Evolutionary conservation across 2,888 invertebrate species (phyloP).

Genomic region (Heterodera filipjevi): DNA sequence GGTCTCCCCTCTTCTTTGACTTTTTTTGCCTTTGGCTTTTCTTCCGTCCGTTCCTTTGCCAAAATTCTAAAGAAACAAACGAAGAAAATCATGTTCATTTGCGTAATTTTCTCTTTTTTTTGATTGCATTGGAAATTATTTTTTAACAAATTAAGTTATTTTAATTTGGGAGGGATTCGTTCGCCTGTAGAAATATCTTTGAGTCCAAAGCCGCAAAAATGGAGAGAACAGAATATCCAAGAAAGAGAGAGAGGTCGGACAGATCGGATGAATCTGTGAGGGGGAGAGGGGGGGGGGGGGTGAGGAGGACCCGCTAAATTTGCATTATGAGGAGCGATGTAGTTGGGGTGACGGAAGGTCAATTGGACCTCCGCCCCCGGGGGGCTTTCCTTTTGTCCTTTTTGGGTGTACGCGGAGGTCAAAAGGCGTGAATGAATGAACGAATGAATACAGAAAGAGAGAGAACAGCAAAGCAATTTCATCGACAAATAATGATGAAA

Average conservation of each 20-base stretch:
- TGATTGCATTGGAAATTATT: not conserved
- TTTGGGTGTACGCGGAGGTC: constrained; percentile 17
- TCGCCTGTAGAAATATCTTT: not conserved
- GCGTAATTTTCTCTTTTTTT: not conserved
- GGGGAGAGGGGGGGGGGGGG: not conserved
- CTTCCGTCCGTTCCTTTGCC: not conserved
- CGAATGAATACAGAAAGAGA: not conserved
- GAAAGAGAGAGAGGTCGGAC: not conserved
- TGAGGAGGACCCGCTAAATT: constrained; percentile 8
- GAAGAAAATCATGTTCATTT: not conserved
- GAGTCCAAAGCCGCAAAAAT: not conserved
- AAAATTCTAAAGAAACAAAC: not conserved
- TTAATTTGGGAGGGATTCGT: not conserved
- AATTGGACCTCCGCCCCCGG: constrained; percentile 6
- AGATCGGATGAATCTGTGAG: not conserved
- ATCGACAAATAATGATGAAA: not conserved
- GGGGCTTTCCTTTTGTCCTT: not conserved
- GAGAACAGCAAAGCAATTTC: not conserved
- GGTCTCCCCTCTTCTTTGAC: not conserved
- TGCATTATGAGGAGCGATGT: constrained; percentile 3
- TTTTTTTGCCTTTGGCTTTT: not conserved
- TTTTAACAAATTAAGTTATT: not conserved
- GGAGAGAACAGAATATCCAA: not conserved
- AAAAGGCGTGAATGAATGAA: constrained; percentile 21
- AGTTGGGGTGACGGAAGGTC: constrained; percentile 11